Percentiles rank a stretch among this genome's conserved stretches.
These are phyloP conservation scores for Crotalus helleri DNA, from an alignment of 2,113 vertebrate genomes.

Conservation along the genomic window DNA sequence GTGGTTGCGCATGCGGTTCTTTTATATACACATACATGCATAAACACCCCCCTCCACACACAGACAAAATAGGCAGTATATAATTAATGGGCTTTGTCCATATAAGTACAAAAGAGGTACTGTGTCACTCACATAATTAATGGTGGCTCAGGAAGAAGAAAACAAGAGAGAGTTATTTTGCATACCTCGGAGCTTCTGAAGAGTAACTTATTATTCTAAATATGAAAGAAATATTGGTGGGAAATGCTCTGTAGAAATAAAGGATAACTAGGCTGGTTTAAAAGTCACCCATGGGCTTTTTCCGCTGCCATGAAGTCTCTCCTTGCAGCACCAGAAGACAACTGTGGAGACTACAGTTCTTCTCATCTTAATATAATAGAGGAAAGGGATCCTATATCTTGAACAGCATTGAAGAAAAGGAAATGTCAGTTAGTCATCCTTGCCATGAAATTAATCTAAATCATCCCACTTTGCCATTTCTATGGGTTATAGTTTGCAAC, in stretches of 20 bases:
- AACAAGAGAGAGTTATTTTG: background rate
- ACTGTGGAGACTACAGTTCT: background rate
- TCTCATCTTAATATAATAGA: background rate
- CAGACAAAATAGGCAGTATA: background rate
- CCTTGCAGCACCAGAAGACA: background rate
- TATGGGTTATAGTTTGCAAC: background rate
- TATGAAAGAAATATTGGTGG: background rate
- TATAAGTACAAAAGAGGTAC: background rate
- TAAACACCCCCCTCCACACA: background rate
- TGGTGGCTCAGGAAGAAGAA: background rate
- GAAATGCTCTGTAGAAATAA: background rate
- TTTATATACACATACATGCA: background rate
- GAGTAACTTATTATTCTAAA: background rate
- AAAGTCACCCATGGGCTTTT: background rate
- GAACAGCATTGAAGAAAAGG: background rate
- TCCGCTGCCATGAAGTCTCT: background rate
- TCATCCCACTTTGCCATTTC: background rate
- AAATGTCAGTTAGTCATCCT: background rate
- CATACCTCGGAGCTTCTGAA: background rate
- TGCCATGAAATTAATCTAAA: background rate
- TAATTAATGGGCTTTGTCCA: background rate
- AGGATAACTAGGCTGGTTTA: background rate
- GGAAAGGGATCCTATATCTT: background rate
- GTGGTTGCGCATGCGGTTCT: background rate
- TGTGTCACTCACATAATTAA: background rate